A percentile compares a stretch with the other conserved stretches of the same genome.
These are phyloP conservation scores for Rhinoderma darwinii DNA, from an alignment of 2,113 vertebrate genomes.

Conservation along the genomic window DNA sequence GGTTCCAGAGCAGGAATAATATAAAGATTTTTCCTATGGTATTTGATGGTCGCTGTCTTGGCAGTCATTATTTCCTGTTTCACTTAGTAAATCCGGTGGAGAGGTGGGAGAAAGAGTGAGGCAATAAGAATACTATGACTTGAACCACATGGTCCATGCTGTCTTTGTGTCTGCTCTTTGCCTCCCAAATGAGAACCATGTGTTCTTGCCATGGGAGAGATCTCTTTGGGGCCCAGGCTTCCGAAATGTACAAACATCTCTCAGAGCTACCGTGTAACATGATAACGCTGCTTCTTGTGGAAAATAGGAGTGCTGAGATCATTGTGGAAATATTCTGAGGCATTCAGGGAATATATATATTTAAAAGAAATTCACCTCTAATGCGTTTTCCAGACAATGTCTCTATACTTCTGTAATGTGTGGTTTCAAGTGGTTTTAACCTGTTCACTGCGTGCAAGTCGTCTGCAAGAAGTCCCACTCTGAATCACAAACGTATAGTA, in stretches of 20 bases:
- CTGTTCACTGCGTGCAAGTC: background rate
- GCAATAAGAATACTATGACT: background rate
- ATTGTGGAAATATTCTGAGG: conserved; percentile 57
- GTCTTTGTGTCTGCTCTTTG: conserved; percentile 39
- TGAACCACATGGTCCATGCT: conserved; percentile 29
- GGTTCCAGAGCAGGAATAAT: background rate
- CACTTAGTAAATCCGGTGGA: background rate
- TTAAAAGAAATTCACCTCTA: conserved; percentile 53
- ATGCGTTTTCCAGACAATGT: conserved; percentile 58
- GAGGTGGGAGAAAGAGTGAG: background rate
- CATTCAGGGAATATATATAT: conserved; percentile 55
- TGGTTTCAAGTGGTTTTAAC: conserved; percentile 38
- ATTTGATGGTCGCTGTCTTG: conserved; percentile 1
- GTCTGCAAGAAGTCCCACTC: too few species aligned
- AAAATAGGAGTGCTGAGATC: conserved; percentile 55
- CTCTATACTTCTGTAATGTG: conserved; percentile 49
- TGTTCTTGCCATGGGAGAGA: conserved; percentile 51
- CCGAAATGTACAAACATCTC: conserved; percentile 54
- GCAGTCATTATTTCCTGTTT: conserved; percentile 17
- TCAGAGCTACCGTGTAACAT: conserved; percentile 58
- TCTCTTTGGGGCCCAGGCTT: conserved; percentile 45
- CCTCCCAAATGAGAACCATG: conserved; percentile 53
- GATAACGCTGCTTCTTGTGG: conserved; percentile 52
- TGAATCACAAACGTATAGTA: background rate
- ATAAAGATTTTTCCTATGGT: background rate